Evolutionary conservation across 2,113 vertebrate species (phyloP), one percentile per base, ranked within the genome.

Genomic region (Nestor notabilis): DNA sequence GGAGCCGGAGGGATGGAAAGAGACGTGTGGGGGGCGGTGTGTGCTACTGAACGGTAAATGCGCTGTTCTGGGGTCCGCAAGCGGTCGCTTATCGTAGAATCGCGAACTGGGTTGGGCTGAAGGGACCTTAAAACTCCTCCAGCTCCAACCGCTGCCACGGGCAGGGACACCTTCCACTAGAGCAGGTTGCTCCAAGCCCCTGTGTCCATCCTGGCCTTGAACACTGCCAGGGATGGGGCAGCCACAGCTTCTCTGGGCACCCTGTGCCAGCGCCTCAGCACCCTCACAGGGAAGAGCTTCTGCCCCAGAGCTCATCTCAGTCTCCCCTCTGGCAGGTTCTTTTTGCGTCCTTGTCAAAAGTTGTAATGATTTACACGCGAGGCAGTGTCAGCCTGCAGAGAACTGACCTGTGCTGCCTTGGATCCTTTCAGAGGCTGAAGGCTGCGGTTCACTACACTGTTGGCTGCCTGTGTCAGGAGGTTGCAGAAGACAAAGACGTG

Each of bases 381-480:
- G 29, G 23, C 3, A 6, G 8, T 10, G 0, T 11, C 11, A 0
- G 25, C 5, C 8, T 24, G 83, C 39, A 8, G 84, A 24, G 71
- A 7, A 0, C 37, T 61, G 63, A 35, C n/a, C 56, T 19, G 53
- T 65, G 5, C 56, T 46, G 25, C 55, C 71, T 50, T 41, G 87
- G 5, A 4, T 66, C 49, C 39, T 76, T 74, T 4, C 97, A 99
- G 99, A 99, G 98, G 93, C 96, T 99, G 39, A 99, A 98, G 96
- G 99, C 99, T 5, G 99, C 99, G 0, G 97, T 99, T 7, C 99
- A 99, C 96, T 99, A 98, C 43, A 98, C 99, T 0, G 99, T 99
- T 1, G 98, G 98, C 47, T 91, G 96, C 24, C 87, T 99, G 17
- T 99, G 99, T 35, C 91, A 98, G 89, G 98, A 98, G 8, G 92